phyloP scores from a whole-genome alignment of 30 jellyfish, hydroid and myxozoan species.

The Rhopilema esculentum region DNA sequence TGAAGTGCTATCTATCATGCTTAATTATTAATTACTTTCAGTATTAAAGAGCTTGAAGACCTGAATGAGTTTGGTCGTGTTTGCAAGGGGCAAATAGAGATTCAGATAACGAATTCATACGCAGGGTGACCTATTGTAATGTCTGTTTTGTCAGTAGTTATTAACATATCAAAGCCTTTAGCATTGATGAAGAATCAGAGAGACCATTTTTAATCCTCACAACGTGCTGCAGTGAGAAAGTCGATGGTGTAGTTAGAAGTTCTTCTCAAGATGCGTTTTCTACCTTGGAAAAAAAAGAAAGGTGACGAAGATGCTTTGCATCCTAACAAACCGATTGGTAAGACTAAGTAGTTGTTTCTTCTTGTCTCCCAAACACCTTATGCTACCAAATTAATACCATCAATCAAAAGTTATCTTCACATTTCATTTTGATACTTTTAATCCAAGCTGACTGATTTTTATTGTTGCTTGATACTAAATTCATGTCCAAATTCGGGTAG shows the following conservation, averaged over 20 bases:
- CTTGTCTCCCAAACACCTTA: not conserved
- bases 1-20: not conserved
- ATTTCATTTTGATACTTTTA: too few relatives aligned
- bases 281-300: constrained; percentile 40
- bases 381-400: too few relatives aligned
- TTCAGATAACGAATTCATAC: not conserved
- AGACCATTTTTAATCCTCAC: not conserved
- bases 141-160: not conserved
- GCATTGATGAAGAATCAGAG: not conserved
- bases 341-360: not conserved
- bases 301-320: constrained; percentile 19
- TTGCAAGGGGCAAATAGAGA: not conserved
- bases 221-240: not conserved
- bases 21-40: not conserved
- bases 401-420: too few relatives aligned
- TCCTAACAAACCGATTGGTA: constrained; percentile 66
- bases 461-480: not conserved
- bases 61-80: not conserved
- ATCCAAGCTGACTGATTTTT: not conserved
- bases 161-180: not conserved
- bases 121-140: not conserved
- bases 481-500: too few relatives aligned
- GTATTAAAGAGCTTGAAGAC: not conserved
- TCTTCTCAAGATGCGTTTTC: constrained; percentile 9
- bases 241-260: not conserved